Percentiles rank a stretch among this genome's conserved stretches.
These are phyloP conservation scores for Apeira syringaria DNA, from an alignment of 2,888 invertebrate species.

Conservation along the genomic window DNA sequence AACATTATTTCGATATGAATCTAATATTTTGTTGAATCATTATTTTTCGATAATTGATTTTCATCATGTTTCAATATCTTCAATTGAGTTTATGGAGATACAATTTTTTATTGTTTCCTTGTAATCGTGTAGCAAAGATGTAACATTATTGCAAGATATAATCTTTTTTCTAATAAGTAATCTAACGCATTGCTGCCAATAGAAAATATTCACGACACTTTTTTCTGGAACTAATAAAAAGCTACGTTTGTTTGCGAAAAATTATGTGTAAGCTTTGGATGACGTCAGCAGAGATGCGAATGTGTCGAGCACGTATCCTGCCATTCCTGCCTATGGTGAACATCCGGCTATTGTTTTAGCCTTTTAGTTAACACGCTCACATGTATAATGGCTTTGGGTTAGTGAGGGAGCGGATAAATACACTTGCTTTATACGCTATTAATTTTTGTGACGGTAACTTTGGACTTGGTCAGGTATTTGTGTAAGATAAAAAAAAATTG, in stretches of 20 bases:
- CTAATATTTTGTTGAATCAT: too few relatives aligned
- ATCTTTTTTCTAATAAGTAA: too few relatives aligned
- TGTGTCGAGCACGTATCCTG: conserved; percentile 65
- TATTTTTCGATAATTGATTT: too few relatives aligned
- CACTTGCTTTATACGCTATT: conserved; percentile 18
- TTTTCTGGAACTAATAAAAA: too few relatives aligned
- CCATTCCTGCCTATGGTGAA: conserved; percentile 30
- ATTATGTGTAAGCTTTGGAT: conserved; percentile 47
- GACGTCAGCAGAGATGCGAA: conserved; percentile 62
- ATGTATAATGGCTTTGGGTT: conserved; percentile 50
- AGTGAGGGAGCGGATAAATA: conserved; percentile 37
- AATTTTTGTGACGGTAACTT: conserved; percentile 14
- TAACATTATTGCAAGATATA: too few relatives aligned
- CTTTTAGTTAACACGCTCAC: conserved; percentile 44
- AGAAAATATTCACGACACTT: too few relatives aligned
- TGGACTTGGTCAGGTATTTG: neutral
- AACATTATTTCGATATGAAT: too few relatives aligned
- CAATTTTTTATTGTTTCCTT: too few relatives aligned
- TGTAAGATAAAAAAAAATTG: neutral
- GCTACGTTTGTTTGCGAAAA: conserved; percentile 24
- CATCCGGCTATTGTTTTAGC: conserved; percentile 69
- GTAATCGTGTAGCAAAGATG: too few relatives aligned
- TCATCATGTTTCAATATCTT: too few relatives aligned
- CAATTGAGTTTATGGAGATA: too few relatives aligned
- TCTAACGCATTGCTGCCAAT: too few relatives aligned